Percentiles rank a stretch among this genome's conserved stretches.
Evolutionary conservation across 2,797 vertebrate species (phyloP).

Genomic region (Catostomus latipinnis): DNA sequence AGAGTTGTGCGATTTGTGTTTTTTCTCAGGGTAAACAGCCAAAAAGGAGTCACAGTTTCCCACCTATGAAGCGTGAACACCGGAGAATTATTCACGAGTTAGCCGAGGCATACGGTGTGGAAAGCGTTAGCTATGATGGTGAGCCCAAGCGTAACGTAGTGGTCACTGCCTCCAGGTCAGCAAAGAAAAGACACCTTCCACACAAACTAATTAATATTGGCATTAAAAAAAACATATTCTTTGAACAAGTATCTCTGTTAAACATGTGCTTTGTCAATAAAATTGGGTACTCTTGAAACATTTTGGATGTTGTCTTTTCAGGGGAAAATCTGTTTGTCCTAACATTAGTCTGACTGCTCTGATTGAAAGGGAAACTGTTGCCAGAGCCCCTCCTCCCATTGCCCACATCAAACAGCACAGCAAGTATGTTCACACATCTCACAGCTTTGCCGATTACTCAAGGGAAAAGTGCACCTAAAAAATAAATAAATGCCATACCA

Average conservation of each 20-base stretch:
- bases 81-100: conserved; percentile 94
- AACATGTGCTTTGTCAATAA: background rate
- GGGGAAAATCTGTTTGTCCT: conserved; percentile 89
- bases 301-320: conserved; percentile 60
- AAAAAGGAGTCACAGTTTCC: conserved; percentile 93
- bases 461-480: no score
- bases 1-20: background rate
- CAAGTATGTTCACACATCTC: conserved; percentile 79
- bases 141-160: conserved; percentile 97
- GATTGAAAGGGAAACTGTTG: conserved; percentile 86
- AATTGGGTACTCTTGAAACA: background rate
- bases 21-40: conserved; percentile 86
- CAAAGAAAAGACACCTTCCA: background rate
- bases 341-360: conserved; percentile 84
- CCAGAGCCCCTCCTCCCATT: conserved; percentile 88
- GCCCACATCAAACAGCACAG: conserved; percentile 91
- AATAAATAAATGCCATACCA: no score
- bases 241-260: background rate
- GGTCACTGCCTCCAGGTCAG: conserved; percentile 88
- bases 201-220: background rate
- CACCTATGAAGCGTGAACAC: conserved; percentile 96
- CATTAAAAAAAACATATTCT: background rate
- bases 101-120: conserved; percentile 90
- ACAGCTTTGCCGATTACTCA: background rate
- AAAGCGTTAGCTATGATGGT: conserved; percentile 96